Base-by-base conservation (phyloP, 2,113 vertebrate species). In the Hirundichthys speculiger region DNA sequence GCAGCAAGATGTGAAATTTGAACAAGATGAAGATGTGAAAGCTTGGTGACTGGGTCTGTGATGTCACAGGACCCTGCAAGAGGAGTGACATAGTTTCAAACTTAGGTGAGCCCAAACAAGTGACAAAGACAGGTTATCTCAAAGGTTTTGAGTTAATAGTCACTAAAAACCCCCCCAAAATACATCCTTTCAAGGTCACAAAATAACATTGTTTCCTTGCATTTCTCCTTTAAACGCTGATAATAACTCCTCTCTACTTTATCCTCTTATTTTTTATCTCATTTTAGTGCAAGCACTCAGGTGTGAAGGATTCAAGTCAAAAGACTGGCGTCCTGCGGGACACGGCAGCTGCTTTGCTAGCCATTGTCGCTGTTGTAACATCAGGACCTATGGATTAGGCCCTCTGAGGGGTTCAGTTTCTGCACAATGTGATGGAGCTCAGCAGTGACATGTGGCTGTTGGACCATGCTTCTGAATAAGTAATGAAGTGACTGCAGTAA, bases 361-460 rank as follows among this genome's bases (percentile, higher is more conserved):
- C 73, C 70, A 82, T 84, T 87, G 83, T 85, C 54, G 50, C 74
- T 38, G 73, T 79, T 55, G 69, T 71, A 85, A 70, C 66, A 72
- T 76, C 65, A 25, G 75, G 80, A 84, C 51, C 73, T 69, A 69
- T 78, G 78, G 85, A 87, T 86, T 82, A 85, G 73, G 54, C 64
- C 67, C 63, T 83, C 70, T 52, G 57, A 52, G 73, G 75, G 75
- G 64, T 83, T 82, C 13, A 5, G 27, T 79, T 79, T 81, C 74
- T 46, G 38, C 52, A 83, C 80, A 87, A 50, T 82, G 79, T 59
- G 67, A 64, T 62, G 14, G 6, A 51, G 73, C 63, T 39, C 58
- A 4, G 1, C 13, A 0, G 72, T 71, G 83, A 79, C 83, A 79
- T 82, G 84, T 82, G 85, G 83, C 76, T 43, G 34, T 64, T 79